Evolutionary conservation across 2,888 invertebrate genomes (phyloP).

Genomic region (Entomobrya multifasciata): DNA sequence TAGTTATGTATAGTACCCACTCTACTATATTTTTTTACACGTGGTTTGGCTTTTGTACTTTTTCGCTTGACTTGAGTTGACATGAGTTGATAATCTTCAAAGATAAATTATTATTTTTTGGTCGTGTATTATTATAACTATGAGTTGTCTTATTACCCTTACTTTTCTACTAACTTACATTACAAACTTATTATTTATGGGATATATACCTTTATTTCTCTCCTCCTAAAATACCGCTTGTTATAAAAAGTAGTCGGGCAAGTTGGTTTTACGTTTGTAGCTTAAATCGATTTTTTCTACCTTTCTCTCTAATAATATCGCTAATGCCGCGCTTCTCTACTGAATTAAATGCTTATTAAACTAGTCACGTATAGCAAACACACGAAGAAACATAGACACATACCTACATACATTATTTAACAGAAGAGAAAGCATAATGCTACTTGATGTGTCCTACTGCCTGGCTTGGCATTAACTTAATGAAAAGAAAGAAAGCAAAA

Average conservation of each 20-base stretch:
- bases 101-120: conserved; percentile 19
- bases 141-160: neutral
- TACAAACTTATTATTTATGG: neutral
- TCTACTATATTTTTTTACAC: no score
- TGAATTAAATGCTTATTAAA: neutral
- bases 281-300: conserved; percentile 22
- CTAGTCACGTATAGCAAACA: neutral
- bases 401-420: neutral
- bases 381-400: neutral
- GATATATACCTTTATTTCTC: neutral
- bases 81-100: conserved; percentile 6
- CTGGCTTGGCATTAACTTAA: conserved; percentile 29
- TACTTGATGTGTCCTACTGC: no score
- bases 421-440: no score
- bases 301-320: conserved; percentile 7
- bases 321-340: no score
- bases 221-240: neutral
- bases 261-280: neutral
- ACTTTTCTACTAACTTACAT: neutral
- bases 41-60: neutral
- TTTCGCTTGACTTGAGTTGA: neutral
- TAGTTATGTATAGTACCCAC: no score
- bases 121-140: conserved; percentile 2
- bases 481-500: conserved; percentile 24
- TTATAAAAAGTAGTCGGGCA: no score